These are phyloP conservation scores for Cephalophus harveyi DNA, from an alignment of 2,113 vertebrate genomes.

Conservation along the genomic window DNA sequence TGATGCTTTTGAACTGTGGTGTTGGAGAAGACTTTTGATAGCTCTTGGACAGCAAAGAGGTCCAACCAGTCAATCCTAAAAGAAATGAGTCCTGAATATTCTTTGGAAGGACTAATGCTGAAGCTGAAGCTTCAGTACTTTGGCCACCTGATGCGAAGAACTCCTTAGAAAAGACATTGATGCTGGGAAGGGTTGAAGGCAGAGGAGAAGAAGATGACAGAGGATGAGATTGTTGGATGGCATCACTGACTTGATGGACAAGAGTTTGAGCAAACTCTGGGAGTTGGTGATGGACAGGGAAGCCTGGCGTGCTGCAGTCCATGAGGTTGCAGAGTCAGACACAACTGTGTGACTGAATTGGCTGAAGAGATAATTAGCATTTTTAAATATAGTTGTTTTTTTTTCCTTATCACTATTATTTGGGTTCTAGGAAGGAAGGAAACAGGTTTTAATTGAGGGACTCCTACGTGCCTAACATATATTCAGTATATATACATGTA, in stretches of 20 bases:
- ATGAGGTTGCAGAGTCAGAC: not conserved
- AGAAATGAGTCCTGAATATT: not conserved
- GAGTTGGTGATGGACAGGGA: not conserved
- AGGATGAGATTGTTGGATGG: not conserved
- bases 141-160: not conserved
- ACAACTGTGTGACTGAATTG: not conserved
- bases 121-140: not conserved
- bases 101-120: not conserved
- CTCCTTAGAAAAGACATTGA: not conserved
- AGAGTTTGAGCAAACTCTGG: not conserved
- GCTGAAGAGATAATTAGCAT: not conserved
- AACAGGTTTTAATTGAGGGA: not conserved
- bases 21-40: not conserved
- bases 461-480: not conserved
- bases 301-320: not conserved
- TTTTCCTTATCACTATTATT: not conserved
- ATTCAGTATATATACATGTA: not conserved
- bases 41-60: not conserved
- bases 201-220: not conserved
- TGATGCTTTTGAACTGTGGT: not conserved
- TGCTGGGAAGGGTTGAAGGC: not conserved
- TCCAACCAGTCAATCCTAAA: not conserved
- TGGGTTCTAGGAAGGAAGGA: not conserved
- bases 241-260: not conserved
- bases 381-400: not conserved